Conservation (phyloP, 2,888 invertebrate species). For the Atethmia centrago region DNA sequence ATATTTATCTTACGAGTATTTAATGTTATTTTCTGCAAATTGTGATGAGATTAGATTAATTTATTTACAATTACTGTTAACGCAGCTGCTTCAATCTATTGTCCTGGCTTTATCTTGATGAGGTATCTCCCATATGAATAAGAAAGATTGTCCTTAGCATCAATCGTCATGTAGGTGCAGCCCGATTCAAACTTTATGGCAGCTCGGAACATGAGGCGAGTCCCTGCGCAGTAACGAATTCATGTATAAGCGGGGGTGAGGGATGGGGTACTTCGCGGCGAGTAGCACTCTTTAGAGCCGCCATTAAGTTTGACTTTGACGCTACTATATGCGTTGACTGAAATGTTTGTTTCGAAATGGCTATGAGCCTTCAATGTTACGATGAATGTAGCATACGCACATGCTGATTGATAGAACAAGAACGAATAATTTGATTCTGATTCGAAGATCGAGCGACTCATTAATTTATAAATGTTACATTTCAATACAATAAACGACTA, state of each 20-base stretch:
- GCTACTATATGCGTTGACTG: constrained; percentile 38
- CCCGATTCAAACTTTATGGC: too few relatives aligned
- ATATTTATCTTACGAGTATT: constrained; percentile 64
- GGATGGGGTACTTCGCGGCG: too few relatives aligned
- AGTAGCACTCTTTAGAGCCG: too few relatives aligned
- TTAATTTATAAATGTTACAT: constrained; percentile 46
- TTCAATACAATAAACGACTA: constrained; percentile 46
- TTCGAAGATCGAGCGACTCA: constrained; percentile 17
- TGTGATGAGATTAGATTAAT: constrained; percentile 66
- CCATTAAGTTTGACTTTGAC: too few relatives aligned
- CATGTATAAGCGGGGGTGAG: too few relatives aligned
- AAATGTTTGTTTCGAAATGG: constrained; percentile 43
- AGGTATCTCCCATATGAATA: constrained; percentile 61
- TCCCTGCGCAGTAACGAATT: too few relatives aligned
- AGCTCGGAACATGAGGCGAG: too few relatives aligned
- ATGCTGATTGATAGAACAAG: constrained; percentile 31
- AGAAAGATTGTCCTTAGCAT: constrained; percentile 63
- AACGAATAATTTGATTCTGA: constrained; percentile 21
- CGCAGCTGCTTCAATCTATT: constrained; percentile 60
- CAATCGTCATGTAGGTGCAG: constrained; percentile 36
- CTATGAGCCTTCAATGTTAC: constrained; percentile 39
- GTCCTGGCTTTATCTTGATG: constrained; percentile 53
- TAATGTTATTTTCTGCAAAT: constrained; percentile 65
- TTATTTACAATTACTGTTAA: constrained; percentile 67
- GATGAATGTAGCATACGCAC: constrained; percentile 27